Evolutionary conservation across 2,888 invertebrate species (phyloP).

Genomic region (Spodoptera exigua): DNA sequence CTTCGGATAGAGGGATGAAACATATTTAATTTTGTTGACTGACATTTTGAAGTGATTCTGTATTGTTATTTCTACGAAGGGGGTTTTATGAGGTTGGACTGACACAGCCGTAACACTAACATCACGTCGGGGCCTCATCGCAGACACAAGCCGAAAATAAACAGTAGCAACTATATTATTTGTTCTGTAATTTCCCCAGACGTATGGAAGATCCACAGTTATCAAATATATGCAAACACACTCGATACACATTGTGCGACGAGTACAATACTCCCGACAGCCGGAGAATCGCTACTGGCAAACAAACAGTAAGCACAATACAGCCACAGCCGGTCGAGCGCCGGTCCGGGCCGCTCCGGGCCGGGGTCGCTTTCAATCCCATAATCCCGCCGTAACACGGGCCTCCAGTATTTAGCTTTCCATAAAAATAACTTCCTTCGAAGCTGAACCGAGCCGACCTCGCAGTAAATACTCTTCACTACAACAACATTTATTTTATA

Average conservation of each 20-base stretch:
- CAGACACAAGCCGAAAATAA: not conserved
- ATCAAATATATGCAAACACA: slow-evolving; percentile 1
- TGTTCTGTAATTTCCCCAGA: slow-evolving; percentile 14
- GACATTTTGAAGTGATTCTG: slow-evolving; percentile 23
- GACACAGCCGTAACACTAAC: not conserved
- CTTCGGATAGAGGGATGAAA: slow-evolving; percentile 25
- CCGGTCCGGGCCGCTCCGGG: not conserved
- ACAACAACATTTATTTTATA: no score
- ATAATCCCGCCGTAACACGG: slow-evolving; percentile 42
- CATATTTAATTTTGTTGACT: slow-evolving; percentile 23
- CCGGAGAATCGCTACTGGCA: not conserved
- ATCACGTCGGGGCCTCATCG: not conserved
- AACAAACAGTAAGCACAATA: slow-evolving; percentile 15
- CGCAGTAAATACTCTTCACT: not conserved
- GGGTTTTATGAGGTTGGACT: slow-evolving; percentile 10
- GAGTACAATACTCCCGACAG: not conserved
- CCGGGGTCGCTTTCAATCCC: slow-evolving; percentile 25
- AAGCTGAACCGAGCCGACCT: slow-evolving; percentile 11
- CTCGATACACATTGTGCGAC: not conserved
- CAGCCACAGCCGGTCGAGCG: not conserved
- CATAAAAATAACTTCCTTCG: slow-evolving; percentile 46
- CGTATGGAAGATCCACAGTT: not conserved
- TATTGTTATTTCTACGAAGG: slow-evolving; percentile 9
- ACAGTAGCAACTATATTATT: not conserved
- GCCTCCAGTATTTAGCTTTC: slow-evolving; percentile 35